These are phyloP conservation scores for Euzophera pinguis DNA, from an alignment of 2,888 invertebrate genomes.

Conservation along the genomic window DNA sequence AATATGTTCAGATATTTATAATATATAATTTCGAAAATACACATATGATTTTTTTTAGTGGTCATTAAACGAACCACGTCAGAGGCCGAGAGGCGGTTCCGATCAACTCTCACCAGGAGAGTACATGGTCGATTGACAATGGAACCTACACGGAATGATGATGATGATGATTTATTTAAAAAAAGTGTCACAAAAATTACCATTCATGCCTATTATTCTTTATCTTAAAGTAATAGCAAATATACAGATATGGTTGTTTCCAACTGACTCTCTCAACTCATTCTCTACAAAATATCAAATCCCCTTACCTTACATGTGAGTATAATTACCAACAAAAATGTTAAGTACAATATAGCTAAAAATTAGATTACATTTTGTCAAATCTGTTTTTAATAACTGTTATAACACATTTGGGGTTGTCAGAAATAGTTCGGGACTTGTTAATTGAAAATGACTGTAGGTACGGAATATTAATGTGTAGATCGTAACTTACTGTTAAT, in stretches of 20 bases:
- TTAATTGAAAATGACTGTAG: conserved; percentile 25
- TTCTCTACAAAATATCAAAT: not conserved
- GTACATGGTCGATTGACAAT: too few species aligned
- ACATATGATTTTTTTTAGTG: too few species aligned
- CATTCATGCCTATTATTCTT: too few species aligned
- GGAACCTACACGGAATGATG: too few species aligned
- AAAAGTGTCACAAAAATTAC: too few species aligned
- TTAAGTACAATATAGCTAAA: conserved; percentile 20
- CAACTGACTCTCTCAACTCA: not conserved
- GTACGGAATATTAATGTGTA: not conserved
- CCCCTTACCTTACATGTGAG: conserved; percentile 16
- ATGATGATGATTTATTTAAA: too few species aligned
- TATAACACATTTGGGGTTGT: conserved; percentile 19
- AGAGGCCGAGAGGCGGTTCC: too few species aligned
- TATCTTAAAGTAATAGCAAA: too few species aligned
- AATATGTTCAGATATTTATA: too few species aligned
- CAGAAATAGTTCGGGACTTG: conserved; percentile 6
- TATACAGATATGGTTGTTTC: not conserved
- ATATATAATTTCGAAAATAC: too few species aligned
- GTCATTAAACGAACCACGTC: too few species aligned
- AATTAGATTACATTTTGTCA: conserved; percentile 25
- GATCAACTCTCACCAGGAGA: too few species aligned
- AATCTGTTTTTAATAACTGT: conserved; percentile 45
- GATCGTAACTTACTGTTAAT: not conserved
- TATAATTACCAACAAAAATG: conserved; percentile 15